phyloP scores from a whole-genome alignment of 1,140 invertebrate genomes.

The Harpegnathos saltator region DNA sequence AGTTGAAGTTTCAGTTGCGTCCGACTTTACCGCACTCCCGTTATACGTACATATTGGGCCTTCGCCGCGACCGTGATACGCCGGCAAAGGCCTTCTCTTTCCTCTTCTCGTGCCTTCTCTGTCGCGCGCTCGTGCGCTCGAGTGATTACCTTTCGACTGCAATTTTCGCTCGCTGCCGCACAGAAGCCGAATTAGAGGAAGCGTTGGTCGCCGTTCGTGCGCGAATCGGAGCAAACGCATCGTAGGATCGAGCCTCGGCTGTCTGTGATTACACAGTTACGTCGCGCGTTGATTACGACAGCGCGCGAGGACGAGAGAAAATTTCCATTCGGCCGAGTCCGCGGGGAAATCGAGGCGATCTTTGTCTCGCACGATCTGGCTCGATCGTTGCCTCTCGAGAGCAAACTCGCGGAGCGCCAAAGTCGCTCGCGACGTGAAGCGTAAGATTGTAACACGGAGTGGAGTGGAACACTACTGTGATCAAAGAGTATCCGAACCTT shows the following conservation, averaged over 20 bases:
- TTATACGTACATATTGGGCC: conserved; percentile 50
- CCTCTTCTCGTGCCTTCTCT: neutral
- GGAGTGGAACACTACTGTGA: no score
- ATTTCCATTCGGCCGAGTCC: no score
- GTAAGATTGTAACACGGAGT: no score
- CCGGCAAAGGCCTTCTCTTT: neutral
- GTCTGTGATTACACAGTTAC: neutral
- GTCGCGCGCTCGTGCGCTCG: neutral
- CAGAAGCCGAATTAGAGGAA: conserved; percentile 24
- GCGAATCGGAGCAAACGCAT: neutral
- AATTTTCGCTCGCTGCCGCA: conserved; percentile 1
- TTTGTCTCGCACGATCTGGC: no score
- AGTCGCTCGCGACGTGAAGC: no score
- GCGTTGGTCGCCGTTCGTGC: neutral
- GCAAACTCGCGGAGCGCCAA: no score
- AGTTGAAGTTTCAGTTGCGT: conserved; percentile 62
- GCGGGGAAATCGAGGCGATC: no score
- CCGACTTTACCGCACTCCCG: conserved; percentile 58
- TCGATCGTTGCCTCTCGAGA: no score
- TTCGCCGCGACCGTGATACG: neutral
- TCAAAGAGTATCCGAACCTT: no score
- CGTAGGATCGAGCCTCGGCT: neutral
- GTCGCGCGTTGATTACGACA: neutral
- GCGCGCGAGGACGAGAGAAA: neutral
- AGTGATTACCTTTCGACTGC: neutral